Evolutionary conservation across 2,113 vertebrate genomes (phyloP).

Genomic region (Cranoglanis bouderius): DNA sequence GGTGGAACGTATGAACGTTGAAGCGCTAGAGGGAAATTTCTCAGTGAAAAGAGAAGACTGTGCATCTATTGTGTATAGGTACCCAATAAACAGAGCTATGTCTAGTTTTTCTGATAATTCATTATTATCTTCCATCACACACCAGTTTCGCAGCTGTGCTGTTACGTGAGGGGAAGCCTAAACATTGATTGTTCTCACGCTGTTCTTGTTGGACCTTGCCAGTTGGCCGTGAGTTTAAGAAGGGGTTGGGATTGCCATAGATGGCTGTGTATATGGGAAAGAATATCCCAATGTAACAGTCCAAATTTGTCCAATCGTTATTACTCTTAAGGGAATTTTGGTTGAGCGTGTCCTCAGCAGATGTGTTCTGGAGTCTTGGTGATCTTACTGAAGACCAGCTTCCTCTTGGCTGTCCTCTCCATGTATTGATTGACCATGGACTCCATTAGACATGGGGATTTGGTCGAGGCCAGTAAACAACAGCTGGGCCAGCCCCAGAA

Average conservation of each 20-base stretch:
- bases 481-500: slow-evolving; percentile 60
- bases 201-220: slow-evolving; percentile 54
- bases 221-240: slow-evolving; percentile 32
- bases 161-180: slow-evolving; percentile 52
- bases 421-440: slow-evolving; percentile 49
- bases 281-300: slow-evolving; percentile 1
- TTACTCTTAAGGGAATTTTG: slow-evolving; percentile 1
- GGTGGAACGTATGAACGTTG: background rate
- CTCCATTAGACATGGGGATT: slow-evolving; percentile 34
- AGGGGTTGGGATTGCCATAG: slow-evolving; percentile 46
- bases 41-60: background rate
- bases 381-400: slow-evolving; percentile 9
- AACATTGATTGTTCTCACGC: slow-evolving; percentile 61
- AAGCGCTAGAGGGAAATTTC: background rate
- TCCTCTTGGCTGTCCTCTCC: slow-evolving; percentile 11
- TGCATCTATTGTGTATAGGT: background rate
- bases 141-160: slow-evolving; percentile 68
- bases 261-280: slow-evolving; percentile 49
- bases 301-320: slow-evolving; percentile 54
- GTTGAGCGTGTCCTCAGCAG: slow-evolving; percentile 35
- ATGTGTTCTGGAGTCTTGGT: slow-evolving; percentile 44
- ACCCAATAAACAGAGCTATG: background rate
- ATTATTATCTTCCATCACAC: slow-evolving; percentile 56
- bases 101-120: background rate
- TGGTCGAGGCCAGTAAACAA: slow-evolving; percentile 50